Base-by-base conservation (phyloP, 1,140 invertebrate species). In the Euura saliciscinereae region DNA sequence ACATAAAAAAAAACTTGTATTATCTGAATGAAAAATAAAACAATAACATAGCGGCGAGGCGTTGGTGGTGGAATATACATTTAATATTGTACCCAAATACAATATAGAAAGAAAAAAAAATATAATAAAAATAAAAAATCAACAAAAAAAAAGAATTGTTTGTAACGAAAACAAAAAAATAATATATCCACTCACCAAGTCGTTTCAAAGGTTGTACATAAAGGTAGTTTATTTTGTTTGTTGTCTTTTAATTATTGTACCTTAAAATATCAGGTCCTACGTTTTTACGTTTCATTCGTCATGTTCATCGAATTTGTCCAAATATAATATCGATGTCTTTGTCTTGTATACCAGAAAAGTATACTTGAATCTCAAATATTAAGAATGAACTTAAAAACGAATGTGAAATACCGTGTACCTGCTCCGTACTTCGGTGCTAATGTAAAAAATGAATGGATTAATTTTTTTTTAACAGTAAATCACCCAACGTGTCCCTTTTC, bases 21-120 rank as follows among this genome's bases (percentile, higher is more conserved):
- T 72, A 43, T 70, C 65, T 51, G 51, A 68, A 70, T 65, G 0
- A n/a, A 8, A 59, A 59, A 11, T n/a, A 59, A 59, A 59, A 59
- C 13, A n/a, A 59, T n/a, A 11, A 11, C 51, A 59, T 59, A 5
- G 4, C 6, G 28, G 28, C 28, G 28, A 28, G 28, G 28, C 28
- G 28, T 28, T 28, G 28, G 28, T 28, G 28, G 28, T 28, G 28
- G 28, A 28, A 28, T 28, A 28, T 28, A 28, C 1, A 74, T 85
- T 85, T 82, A 83, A 82, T 82, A 83, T 82, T 78, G 78, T 78
- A 78, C 74, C 79, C 71, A 74, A 80, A 77, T 13, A 83, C 28
- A 84, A 82, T 85, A 78, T 84, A 84, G 82, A 85, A 78, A 78
- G 75, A 59, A 59, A 79, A 59, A 59, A 79, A 76, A 72, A 73